A percentile compares a stretch with the other conserved stretches of the same genome.
Conservation (phyloP, 2,113 vertebrate genomes). For the Australoheros scitulus region DNA sequence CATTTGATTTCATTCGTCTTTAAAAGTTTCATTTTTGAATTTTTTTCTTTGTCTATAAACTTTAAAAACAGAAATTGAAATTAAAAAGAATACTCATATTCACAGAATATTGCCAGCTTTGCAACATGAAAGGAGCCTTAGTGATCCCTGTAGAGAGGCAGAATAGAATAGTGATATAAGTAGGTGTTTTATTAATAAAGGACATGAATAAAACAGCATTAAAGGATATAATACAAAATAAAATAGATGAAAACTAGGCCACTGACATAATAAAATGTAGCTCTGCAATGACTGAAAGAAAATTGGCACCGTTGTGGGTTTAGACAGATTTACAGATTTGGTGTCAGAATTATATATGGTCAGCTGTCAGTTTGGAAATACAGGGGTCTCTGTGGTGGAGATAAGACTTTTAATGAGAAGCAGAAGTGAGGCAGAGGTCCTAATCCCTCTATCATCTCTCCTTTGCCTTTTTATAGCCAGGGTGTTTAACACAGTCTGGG, state of each 20-base stretch:
- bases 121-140: constrained; percentile 9
- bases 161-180: constrained; percentile 30
- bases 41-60: neutral
- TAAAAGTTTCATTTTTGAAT: neutral
- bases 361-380: constrained; percentile 6
- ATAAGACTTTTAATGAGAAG: constrained; percentile 45
- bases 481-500: constrained; percentile 37
- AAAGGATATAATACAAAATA: constrained; percentile 46
- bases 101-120: constrained; percentile 1
- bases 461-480: constrained; percentile 45
- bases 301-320: constrained; percentile 3
- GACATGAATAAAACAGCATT: constrained; percentile 60
- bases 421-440: constrained; percentile 31
- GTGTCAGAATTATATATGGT: constrained; percentile 8
- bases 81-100: constrained; percentile 21
- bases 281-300: neutral
- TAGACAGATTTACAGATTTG: constrained; percentile 44
- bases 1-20: neutral
- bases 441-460: constrained; percentile 50
- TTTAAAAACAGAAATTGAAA: constrained; percentile 29
- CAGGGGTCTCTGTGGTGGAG: constrained; percentile 1
- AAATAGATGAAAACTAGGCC: constrained; percentile 56
- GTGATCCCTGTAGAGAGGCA: constrained; percentile 43
- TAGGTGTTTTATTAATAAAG: constrained; percentile 65
- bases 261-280: constrained; percentile 2